Percentiles rank a stretch among this genome's conserved stretches.
Evolutionary conservation across 2,113 vertebrate genomes (phyloP).

Genomic region (Etheostoma spectabile): DNA sequence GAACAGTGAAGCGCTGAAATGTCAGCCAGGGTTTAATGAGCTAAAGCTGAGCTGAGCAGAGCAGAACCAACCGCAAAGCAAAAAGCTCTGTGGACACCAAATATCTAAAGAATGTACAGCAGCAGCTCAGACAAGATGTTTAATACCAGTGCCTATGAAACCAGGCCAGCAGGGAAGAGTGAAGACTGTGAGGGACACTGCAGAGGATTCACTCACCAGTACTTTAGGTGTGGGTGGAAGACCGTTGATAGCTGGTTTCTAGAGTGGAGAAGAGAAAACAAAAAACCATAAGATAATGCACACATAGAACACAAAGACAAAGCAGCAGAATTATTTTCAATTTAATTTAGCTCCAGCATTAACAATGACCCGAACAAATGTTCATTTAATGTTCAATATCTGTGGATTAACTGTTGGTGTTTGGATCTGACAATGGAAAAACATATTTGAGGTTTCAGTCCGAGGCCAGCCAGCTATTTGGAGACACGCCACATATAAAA

Average conservation of each 20-base stretch:
- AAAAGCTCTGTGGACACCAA: conserved; percentile 46
- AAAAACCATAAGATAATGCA: conserved; percentile 43
- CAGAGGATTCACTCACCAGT: conserved; percentile 88
- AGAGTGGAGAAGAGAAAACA: conserved; percentile 41
- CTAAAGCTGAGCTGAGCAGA: conserved; percentile 28
- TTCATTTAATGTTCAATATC: conserved; percentile 18
- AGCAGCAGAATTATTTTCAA: conserved; percentile 19
- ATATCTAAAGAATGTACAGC: conserved; percentile 57
- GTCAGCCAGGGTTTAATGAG: conserved; percentile 62
- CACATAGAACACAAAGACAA: conserved; percentile 23
- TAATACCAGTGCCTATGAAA: conserved; percentile 54
- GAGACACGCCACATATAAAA: conserved; percentile 20
- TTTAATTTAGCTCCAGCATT: conserved; percentile 18
- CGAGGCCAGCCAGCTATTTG: not conserved
- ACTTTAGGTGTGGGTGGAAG: conserved; percentile 98
- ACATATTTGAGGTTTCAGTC: conserved; percentile 40
- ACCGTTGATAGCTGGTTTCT: conserved; percentile 98
- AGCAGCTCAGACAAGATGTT: conserved; percentile 31
- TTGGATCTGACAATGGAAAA: conserved; percentile 42
- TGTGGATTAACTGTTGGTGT: conserved; percentile 3
- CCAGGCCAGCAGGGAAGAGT: conserved; percentile 1
- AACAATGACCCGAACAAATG: conserved; percentile 42
- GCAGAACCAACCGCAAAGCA: conserved; percentile 47
- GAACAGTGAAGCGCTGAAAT: conserved; percentile 12
- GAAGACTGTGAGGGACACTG: conserved; percentile 29